Evolutionary conservation across 2,797 vertebrate genomes (phyloP).

Genomic region (Phataginus tetradactyla): DNA sequence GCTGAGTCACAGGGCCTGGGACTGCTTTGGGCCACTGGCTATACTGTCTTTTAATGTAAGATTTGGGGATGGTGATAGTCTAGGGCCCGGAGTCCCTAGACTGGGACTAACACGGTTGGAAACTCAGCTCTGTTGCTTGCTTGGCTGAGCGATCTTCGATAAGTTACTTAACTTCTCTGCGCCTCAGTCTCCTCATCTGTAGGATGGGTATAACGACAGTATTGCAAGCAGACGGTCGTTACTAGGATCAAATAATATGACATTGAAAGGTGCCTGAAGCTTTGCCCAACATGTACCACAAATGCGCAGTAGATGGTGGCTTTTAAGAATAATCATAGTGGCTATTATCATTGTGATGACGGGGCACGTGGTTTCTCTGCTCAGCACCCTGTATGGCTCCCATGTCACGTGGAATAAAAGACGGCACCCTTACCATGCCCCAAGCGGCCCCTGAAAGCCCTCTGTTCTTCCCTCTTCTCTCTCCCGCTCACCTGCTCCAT

Average conservation of each 20-base stretch:
- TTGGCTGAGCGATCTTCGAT: neutral
- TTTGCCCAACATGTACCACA: neutral
- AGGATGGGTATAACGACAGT: neutral
- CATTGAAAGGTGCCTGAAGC: neutral
- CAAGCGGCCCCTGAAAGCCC: accelerated
- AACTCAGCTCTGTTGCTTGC: neutral
- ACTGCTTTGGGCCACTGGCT: neutral
- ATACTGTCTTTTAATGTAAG: neutral
- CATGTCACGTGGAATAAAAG: neutral
- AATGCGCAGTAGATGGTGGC: neutral
- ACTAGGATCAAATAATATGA: neutral
- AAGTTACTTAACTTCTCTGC: neutral
- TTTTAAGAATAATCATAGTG: neutral
- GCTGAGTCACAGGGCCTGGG: accelerated
- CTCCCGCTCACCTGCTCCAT: neutral
- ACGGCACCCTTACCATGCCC: neutral
- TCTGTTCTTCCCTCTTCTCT: neutral
- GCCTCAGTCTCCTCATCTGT: neutral
- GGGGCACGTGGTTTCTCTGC: accelerated
- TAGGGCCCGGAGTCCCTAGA: accelerated
- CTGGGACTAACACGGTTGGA: neutral
- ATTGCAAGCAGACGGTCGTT: neutral
- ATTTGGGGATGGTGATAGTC: neutral
- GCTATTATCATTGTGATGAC: neutral
- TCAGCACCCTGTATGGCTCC: neutral